Percentiles rank a stretch among this genome's conserved stretches.
phyloP scores from a whole-genome alignment of 2,113 vertebrate species.

The Petroica traversi region DNA sequence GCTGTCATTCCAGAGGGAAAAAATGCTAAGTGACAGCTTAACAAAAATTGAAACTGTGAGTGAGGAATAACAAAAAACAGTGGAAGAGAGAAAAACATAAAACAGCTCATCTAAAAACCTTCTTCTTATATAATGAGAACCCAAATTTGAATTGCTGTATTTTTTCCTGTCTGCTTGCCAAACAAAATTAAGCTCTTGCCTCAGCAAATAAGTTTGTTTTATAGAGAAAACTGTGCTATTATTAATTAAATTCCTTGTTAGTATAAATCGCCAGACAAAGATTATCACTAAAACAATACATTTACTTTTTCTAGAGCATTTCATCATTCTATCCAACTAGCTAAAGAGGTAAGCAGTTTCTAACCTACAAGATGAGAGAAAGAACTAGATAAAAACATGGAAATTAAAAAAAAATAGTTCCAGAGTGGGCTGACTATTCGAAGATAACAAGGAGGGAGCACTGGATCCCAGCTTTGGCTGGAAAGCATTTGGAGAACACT shows the following conservation, averaged over 20 bases:
- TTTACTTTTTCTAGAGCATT: background rate
- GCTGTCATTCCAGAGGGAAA: conserved; percentile 44
- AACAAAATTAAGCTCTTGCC: background rate
- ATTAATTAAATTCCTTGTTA: background rate
- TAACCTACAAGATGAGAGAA: background rate
- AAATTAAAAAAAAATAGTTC: background rate
- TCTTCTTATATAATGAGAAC: background rate
- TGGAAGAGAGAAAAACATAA: background rate
- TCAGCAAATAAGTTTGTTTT: background rate
- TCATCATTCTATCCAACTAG: background rate
- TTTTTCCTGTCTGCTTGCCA: background rate
- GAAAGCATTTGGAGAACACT: background rate
- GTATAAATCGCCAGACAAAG: background rate
- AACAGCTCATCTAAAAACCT: background rate
- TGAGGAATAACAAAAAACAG: background rate
- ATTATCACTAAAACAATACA: background rate
- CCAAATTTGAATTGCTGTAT: background rate
- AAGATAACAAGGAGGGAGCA: background rate
- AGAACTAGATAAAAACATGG: background rate
- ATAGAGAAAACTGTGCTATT: background rate
- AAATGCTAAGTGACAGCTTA: conserved; percentile 50
- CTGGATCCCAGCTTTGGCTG: background rate
- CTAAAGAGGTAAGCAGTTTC: background rate
- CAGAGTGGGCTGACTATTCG: background rate
- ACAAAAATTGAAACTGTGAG: conserved; percentile 14